Evolutionary conservation across 2,113 vertebrate genomes (phyloP).

Genomic region (Rhadina sibilatrix): DNA sequence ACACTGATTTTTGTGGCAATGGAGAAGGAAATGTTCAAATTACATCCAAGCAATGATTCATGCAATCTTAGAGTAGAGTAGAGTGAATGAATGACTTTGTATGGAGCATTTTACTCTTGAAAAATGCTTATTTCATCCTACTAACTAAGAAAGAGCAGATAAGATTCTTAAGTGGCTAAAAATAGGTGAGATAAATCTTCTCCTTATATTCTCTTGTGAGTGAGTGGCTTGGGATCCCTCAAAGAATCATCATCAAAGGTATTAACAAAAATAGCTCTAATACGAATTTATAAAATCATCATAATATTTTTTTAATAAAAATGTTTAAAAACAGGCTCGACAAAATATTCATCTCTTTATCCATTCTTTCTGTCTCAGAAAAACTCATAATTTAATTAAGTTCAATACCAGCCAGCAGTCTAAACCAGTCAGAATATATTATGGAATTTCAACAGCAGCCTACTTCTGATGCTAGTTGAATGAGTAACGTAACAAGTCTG

Average conservation of each 20-base stretch:
- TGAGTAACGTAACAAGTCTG: background rate
- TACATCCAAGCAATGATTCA: background rate
- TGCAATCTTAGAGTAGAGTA: background rate
- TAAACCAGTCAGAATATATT: background rate
- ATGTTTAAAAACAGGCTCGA: fast-evolving
- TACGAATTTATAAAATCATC: background rate
- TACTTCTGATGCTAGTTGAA: background rate
- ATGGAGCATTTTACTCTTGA: background rate
- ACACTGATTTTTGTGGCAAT: background rate
- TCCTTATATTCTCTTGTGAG: background rate
- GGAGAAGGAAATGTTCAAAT: background rate
- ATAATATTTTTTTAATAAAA: background rate
- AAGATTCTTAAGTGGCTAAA: background rate
- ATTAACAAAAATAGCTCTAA: background rate
- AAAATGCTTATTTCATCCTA: background rate
- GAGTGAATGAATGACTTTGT: background rate
- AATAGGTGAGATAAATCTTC: background rate
- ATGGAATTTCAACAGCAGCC: background rate
- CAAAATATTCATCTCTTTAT: background rate
- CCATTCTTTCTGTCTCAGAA: background rate
- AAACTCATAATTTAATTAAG: background rate
- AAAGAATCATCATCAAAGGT: background rate
- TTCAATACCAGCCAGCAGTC: background rate
- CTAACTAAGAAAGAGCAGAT: background rate
- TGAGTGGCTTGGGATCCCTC: background rate